Conservation (phyloP, 2,113 vertebrate species). For the cattle (Bos taurus) region ARS-UCD2.0 NC_037328.1:37136001-37136500, state of each 20-base stretch:
- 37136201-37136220: background rate
- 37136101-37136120: background rate
- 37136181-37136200: background rate
- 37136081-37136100: background rate
- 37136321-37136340: rapidly evolving
- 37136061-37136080: background rate
- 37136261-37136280: background rate
- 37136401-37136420: background rate
- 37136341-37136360: background rate
- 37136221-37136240: background rate
- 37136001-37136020: background rate
- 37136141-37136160: background rate
- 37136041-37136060: background rate
- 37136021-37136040: background rate
- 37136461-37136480: background rate
- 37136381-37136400: background rate
- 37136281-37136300: background rate
- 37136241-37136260: background rate
- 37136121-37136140: background rate
- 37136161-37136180: background rate
- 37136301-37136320: background rate
- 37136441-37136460: background rate
- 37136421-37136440: background rate
- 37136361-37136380: background rate
- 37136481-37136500: background rate